A percentile compares a stretch with the other conserved stretches of the same genome.
phyloP scores from a whole-genome alignment of 2,113 vertebrate genomes.

The Penelope pileata region DNA sequence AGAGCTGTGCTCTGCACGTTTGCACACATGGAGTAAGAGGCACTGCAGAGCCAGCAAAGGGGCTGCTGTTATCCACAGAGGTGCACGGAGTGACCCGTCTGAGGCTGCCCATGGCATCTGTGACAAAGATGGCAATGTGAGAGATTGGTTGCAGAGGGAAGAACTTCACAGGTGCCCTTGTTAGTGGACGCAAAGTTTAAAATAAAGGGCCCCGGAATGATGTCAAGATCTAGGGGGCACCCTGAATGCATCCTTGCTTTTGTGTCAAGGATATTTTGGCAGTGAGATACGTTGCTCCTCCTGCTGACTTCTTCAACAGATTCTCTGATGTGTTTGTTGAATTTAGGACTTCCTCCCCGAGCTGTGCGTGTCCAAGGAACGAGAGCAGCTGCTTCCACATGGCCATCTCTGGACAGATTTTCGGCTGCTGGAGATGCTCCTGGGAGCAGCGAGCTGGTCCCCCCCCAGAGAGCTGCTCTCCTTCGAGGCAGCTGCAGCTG shows the following conservation, averaged over 20 bases:
- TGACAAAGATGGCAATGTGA: background rate
- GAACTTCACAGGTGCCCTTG: background rate
- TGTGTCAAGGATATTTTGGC: background rate
- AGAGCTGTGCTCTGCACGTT: background rate
- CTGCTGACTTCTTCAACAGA: background rate
- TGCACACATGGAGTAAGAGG: too few species aligned
- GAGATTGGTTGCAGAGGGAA: background rate
- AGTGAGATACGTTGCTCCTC: accelerated
- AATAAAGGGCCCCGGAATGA: background rate
- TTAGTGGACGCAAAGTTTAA: background rate
- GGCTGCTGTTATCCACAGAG: background rate
- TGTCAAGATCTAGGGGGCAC: background rate
- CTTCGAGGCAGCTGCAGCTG: background rate
- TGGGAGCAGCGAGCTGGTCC: background rate
- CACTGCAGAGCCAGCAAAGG: background rate
- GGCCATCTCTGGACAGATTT: background rate
- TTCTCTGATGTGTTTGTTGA: background rate
- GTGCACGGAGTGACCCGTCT: background rate
- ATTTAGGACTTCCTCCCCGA: background rate
- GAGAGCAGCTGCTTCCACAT: background rate
- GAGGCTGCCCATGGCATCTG: too few species aligned
- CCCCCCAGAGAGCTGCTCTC: accelerated
- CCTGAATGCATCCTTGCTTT: background rate
- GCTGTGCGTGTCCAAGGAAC: background rate
- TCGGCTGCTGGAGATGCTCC: background rate